Evolutionary conservation across 2,888 invertebrate species (phyloP), one percentile per base, ranked within the genome.

Genomic region (Tanypteryx hageni): DNA sequence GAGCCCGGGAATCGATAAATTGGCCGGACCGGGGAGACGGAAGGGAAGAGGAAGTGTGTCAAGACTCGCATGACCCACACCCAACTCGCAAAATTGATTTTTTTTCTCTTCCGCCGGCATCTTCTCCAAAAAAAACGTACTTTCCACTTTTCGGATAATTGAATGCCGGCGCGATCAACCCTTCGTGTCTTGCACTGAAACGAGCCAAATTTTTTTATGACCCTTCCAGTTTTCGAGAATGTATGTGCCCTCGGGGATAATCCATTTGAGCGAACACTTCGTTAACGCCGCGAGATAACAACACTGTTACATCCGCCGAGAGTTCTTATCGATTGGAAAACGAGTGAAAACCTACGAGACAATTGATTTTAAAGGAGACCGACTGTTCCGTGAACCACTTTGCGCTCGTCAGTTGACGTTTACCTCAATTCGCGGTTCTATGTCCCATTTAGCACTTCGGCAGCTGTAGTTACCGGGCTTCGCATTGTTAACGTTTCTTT

Each of bases 311-410:
- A 27, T 13, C 76, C 27, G 13, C 76, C 10, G 27, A 13, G 76
- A 76, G 76, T 76, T 76, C 76, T 76, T 76, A 76, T 76, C 76
- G 76, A 76, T 76, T 76, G 76, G 13, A 27, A 76, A 27, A 76
- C 22, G 27, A 76, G 44, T 5, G 44, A 76, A 76, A 76, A 22
- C 76, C 76, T 27, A 76, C 27, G 22, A 76, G 76, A 76, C 76
- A 76, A 76, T 76, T 76, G 76, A 76, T 76, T 76, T 76, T 76
- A 76, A 76, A 76, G 76, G 22, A 76, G 76, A 76, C 7, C 76
- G 76, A 76, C 27, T 27, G 22, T 76, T 76, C 76, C 22, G 22
- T 11, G 13, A 27, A 76, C 76, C 76, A 76, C 76, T 76, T 76
- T 13, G 76, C 22, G 11, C 76, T 22, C 44, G 68, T 18, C 68